These are phyloP conservation scores for Adela reaumurella DNA, from an alignment of 2,888 invertebrate species.

Conservation along the genomic window DNA sequence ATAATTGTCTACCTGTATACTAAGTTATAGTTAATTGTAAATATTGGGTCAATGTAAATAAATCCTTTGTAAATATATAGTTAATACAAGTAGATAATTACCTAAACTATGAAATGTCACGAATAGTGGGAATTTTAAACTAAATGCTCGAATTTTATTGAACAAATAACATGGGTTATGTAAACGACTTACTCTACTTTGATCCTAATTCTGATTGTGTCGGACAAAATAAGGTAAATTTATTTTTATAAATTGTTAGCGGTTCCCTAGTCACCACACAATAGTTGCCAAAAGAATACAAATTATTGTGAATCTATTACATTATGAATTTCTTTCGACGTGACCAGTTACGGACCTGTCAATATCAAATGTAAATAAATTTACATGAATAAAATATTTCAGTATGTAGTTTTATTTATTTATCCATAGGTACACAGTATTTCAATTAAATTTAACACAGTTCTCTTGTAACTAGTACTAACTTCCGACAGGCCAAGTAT, in stretches of 20 bases:
- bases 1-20: too few species aligned
- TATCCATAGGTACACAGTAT: too few species aligned
- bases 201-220: neutral
- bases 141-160: neutral
- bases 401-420: too few species aligned
- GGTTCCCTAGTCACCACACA: neutral
- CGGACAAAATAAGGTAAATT: neutral
- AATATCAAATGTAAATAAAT: too few species aligned
- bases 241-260: neutral
- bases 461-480: too few species aligned
- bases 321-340: too few species aligned
- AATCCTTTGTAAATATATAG: neutral
- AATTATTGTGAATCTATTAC: too few species aligned
- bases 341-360: too few species aligned
- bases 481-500: too few species aligned
- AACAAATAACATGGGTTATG: neutral
- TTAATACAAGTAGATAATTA: neutral
- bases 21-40: neutral
- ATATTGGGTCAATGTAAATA: neutral
- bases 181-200: neutral
- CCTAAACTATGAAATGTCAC: neutral
- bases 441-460: too few species aligned
- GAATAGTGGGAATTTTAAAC: neutral
- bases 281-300: too few species aligned
- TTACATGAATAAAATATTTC: too few species aligned